Conservation (phyloP, 1,140 invertebrate species). For the Paralvinella palmiformis region DNA sequence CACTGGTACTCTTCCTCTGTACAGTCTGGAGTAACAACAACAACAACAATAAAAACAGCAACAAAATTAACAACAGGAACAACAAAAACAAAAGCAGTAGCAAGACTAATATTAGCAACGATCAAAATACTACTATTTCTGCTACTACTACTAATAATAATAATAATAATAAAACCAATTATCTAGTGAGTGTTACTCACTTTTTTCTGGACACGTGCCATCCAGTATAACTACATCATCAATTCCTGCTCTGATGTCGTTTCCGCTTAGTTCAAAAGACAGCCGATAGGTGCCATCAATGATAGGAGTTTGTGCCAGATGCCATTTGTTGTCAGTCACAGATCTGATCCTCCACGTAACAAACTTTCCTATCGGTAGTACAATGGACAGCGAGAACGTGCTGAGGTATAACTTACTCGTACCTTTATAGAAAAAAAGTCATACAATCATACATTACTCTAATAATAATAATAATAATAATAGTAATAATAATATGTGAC, state of each 20-base stretch:
- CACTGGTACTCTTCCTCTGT: neutral
- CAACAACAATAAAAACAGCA: too few relatives aligned
- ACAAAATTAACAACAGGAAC: too few relatives aligned
- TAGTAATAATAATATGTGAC: too few relatives aligned
- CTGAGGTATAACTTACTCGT: neutral
- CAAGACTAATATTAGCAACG: too few relatives aligned
- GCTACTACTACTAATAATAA: too few relatives aligned
- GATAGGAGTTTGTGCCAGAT: neutral
- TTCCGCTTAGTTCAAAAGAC: neutral
- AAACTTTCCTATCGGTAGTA: neutral
- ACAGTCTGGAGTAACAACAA: neutral
- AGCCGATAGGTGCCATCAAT: neutral
- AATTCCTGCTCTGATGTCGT: neutral
- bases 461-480: too few relatives aligned
- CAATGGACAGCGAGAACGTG: neutral
- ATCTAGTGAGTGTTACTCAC: neutral
- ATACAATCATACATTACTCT: too few relatives aligned
- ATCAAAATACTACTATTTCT: too few relatives aligned
- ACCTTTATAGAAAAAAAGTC: neutral
- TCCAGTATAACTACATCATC: neutral
- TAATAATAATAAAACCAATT: too few relatives aligned
- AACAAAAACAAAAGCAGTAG: too few relatives aligned
- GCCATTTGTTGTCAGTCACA: neutral
- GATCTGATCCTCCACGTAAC: neutral
- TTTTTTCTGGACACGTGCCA: too few relatives aligned